Evolutionary conservation across 2,797 vertebrate species (phyloP).

Genomic region (Acomys russatus): DNA sequence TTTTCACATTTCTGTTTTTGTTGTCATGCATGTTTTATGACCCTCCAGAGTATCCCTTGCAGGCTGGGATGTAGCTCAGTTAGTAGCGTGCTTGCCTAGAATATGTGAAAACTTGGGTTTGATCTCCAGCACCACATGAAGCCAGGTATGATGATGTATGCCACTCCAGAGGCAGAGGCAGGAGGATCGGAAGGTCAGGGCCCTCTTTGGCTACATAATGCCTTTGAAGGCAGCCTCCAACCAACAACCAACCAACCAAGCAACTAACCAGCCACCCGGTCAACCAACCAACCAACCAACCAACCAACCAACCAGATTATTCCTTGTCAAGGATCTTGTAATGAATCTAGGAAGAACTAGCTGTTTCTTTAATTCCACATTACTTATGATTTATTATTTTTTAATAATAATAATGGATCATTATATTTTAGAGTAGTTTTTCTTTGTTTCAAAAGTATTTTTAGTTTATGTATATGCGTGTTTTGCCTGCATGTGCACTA

Average conservation of each 20-base stretch:
- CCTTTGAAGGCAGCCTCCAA: background rate
- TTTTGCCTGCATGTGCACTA: background rate
- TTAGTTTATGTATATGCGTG: background rate
- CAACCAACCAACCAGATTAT: background rate
- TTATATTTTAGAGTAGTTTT: background rate
- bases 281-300: background rate
- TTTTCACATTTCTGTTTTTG: conserved; percentile 25
- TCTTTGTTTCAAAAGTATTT: background rate
- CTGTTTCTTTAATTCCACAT: conserved; percentile 16
- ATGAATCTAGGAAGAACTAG: conserved; percentile 36
- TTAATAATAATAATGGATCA: background rate
- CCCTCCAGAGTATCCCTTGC: background rate
- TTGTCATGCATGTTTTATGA: conserved; percentile 34
- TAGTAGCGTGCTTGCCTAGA: background rate
- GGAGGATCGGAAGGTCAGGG: background rate
- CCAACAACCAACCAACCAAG: background rate
- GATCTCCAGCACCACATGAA: background rate
- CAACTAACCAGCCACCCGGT: too few relatives aligned
- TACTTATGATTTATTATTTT: conserved; percentile 59
- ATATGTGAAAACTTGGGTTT: background rate
- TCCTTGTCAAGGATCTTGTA: background rate
- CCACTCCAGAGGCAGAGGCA: background rate
- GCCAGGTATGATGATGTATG: background rate
- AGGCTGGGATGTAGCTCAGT: background rate
- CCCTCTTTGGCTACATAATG: background rate